A percentile compares a stretch with the other conserved stretches of the same genome.
phyloP scores from a whole-genome alignment of 2,888 invertebrate species.

The Nineta flava region DNA sequence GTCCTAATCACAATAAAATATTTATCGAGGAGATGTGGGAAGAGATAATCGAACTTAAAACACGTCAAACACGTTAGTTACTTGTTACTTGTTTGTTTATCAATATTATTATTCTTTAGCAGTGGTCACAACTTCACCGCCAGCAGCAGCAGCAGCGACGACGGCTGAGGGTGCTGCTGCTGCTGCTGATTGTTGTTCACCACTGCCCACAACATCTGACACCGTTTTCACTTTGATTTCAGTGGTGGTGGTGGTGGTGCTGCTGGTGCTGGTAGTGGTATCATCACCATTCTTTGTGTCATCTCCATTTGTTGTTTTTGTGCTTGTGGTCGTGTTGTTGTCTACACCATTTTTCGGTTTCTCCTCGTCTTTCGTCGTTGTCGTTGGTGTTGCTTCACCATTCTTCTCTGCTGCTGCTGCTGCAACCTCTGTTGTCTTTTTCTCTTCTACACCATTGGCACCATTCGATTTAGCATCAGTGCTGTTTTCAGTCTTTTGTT shows the following conservation, averaged over 20 bases:
- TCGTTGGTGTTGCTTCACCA: conserved; percentile 2
- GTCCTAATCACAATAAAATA: too few relatives aligned
- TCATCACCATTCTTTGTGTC: conserved; percentile 11
- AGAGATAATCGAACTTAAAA: too few relatives aligned
- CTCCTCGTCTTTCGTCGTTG: conserved; percentile 26
- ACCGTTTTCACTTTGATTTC: conserved; percentile 26
- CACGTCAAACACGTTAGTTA: too few relatives aligned
- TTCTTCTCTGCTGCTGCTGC: conserved; percentile 3
- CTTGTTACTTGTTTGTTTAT: too few relatives aligned
- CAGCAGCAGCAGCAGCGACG: too few relatives aligned
- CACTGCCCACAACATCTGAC: not conserved
- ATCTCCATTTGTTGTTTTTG: conserved; percentile 1
- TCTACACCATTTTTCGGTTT: conserved; percentile 1
- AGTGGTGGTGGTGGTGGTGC: not conserved
- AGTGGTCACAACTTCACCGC: too few relatives aligned
- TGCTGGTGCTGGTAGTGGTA: not conserved
- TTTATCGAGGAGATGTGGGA: too few relatives aligned
- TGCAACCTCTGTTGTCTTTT: conserved; percentile 1
- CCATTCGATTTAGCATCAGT: conserved; percentile 21
- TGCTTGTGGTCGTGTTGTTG: too few relatives aligned
- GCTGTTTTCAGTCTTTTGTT: conserved; percentile 23
- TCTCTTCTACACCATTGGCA: conserved; percentile 9
- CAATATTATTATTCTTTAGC: too few relatives aligned
- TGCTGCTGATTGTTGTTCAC: too few relatives aligned
- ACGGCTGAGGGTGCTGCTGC: too few relatives aligned